phyloP scores from a whole-genome alignment of 1,140 invertebrate genomes.

The Penaeus chinensis region DNA sequence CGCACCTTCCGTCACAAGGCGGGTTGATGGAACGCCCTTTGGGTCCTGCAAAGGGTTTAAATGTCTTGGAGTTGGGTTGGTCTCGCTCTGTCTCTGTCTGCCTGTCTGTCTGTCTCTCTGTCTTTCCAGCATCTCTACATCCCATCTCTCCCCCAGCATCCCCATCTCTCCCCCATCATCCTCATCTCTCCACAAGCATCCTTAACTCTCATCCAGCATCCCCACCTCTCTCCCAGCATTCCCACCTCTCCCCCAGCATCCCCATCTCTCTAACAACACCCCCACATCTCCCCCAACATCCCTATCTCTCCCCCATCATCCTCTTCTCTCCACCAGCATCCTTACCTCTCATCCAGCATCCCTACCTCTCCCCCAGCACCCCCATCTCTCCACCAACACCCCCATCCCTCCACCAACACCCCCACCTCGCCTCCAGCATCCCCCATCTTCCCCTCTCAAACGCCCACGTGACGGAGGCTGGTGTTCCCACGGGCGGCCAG shows the following conservation, averaged over 20 bases:
- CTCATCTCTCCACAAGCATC: not conserved
- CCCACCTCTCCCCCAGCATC: not conserved
- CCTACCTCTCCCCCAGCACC: not conserved
- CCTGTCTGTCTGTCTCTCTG: too few species aligned
- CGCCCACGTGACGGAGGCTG: too few species aligned
- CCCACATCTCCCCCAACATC: not conserved
- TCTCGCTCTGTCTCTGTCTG: too few species aligned
- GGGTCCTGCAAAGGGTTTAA: too few species aligned
- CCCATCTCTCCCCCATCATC: too few species aligned
- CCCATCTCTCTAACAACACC: not conserved
- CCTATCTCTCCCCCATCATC: not conserved
- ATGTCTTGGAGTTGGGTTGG: too few species aligned
- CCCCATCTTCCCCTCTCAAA: too few species aligned
- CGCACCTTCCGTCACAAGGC: too few species aligned
- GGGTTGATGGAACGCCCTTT: too few species aligned
- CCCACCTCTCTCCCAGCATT: not conserved
- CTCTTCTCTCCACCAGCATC: constrained; percentile 1
- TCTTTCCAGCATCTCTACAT: too few species aligned
- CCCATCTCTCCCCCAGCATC: too few species aligned
- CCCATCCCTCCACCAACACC: not conserved
- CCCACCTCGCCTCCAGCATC: not conserved
- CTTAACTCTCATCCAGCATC: not conserved
- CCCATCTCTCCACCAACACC: not conserved
- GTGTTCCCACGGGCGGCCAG: too few species aligned
- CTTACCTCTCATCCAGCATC: not conserved